Base-by-base conservation (phyloP, 2,888 invertebrate species). In the Vesta saturnalis region DNA sequence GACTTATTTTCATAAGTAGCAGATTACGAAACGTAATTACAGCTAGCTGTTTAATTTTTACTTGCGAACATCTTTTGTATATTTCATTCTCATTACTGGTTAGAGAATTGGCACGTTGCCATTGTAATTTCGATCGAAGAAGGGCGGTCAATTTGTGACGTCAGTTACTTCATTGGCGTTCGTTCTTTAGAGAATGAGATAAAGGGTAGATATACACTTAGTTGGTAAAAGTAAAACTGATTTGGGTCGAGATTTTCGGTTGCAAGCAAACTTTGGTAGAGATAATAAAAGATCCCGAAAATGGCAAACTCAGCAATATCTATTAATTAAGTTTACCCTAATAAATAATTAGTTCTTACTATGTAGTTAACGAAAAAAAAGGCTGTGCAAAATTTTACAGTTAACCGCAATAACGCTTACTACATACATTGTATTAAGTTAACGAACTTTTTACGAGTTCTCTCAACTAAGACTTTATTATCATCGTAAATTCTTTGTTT, bases 121-220 rank as follows among this genome's bases (percentile, higher is more conserved):
- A 68, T 64, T 64, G 63, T 68, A 43, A 63, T 68, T 68, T 68
- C 68, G 68, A 68, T 64, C 64, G 59, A 55, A 52, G 55, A 55
- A 58, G 63, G 55, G 55, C 63, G 68, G 68, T 68, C 68, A 68
- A 68, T 68, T 68, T 68, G 60, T 68, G 68, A 68, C 68, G 68
- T 68, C 63, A 67, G 60, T 43, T 47, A 39, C 49, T 56, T 55
- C 64, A 68, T 55, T 64, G 68, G 60, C 68, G 68, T 68, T 35
- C 67, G 61, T 62, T 47, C 43, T 56, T 43, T 47, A 35, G 66
- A 39, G 19, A 60, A 55, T 46, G 22, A 46, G 60, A 65, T 60
- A 65, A 65, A 39, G 54, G 60, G 22, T 46, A 16, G 52, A 60
- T 49, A 35, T 55, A 55, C 54, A 60, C 19, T 15, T 18, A 12